Percentiles rank a stretch among this genome's conserved stretches.
Conservation (phyloP, 2,888 invertebrate genomes). For the Agrochola macilenta region DNA sequence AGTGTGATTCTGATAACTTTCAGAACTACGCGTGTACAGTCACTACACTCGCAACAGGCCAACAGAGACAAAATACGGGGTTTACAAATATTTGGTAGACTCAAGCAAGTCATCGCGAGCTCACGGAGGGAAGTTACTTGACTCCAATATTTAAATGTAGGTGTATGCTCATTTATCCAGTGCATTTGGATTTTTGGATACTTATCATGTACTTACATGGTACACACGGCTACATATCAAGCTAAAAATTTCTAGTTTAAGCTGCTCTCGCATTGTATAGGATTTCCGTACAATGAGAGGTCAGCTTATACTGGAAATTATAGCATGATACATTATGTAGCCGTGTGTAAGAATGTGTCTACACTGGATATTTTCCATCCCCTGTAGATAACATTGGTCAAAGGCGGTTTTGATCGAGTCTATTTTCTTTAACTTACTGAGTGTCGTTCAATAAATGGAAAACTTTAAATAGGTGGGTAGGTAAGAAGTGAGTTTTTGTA, state of each 20-base stretch:
- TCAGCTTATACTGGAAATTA: too few species aligned
- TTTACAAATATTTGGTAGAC: background rate
- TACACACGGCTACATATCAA: too few species aligned
- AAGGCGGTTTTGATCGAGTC: background rate
- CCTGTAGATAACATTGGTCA: background rate
- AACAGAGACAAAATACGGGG: too few species aligned
- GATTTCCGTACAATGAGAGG: too few species aligned
- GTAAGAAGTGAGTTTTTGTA: background rate
- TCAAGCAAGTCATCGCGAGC: background rate
- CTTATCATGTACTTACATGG: background rate
- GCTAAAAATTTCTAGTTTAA: too few species aligned
- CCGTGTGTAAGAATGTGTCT: background rate
- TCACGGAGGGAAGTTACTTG: background rate
- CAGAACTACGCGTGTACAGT: background rate
- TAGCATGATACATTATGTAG: too few species aligned
- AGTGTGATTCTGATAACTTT: background rate
- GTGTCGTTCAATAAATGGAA: background rate
- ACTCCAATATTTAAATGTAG: background rate
- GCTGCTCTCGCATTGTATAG: too few species aligned
- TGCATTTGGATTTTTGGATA: background rate
- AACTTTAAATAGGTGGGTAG: slow-evolving; percentile 1
- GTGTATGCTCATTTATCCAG: slow-evolving; percentile 1
- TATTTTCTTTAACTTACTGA: background rate
- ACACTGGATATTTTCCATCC: background rate
- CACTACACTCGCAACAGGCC: background rate